Conservation (phyloP, 2,113 vertebrate species). For the Hiodon tergisus region DNA sequence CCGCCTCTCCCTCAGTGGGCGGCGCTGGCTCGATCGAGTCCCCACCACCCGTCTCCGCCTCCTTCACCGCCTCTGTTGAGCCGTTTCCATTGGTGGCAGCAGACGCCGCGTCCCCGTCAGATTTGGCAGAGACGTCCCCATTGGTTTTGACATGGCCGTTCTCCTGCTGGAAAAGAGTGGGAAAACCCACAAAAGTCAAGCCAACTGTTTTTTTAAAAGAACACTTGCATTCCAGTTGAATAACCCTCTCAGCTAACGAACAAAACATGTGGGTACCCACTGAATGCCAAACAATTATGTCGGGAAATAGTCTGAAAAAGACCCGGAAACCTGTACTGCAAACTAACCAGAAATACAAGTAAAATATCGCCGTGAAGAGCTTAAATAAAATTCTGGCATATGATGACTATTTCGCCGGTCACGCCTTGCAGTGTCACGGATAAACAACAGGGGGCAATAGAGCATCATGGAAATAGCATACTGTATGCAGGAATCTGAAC, state of each 20-base stretch:
- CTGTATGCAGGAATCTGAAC: background rate
- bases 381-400: no score
- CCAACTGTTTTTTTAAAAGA: no score
- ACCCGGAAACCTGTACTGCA: no score
- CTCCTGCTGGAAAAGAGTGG: conserved; percentile 62
- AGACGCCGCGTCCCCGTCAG: conserved; percentile 59
- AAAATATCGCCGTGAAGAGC: no score
- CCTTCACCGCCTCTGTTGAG: conserved; percentile 62
- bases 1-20: conserved; percentile 58
- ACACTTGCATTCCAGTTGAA: no score
- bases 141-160: conserved; percentile 89
- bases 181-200: no score
- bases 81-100: conserved; percentile 68
- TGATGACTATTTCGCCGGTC: background rate
- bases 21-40: conserved; percentile 79
- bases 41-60: conserved; percentile 49
- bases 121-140: conserved; percentile 78
- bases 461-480: conserved; percentile 12
- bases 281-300: no score
- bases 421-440: background rate
- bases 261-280: no score
- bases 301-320: no score
- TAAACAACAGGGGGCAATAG: conserved; percentile 48
- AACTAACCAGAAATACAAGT: no score
- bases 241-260: no score